A percentile compares a stretch with the other conserved stretches of the same genome.
Evolutionary conservation across 1,140 invertebrate genomes (phyloP).

Genomic region (Trachymyrmex septentrionalis): DNA sequence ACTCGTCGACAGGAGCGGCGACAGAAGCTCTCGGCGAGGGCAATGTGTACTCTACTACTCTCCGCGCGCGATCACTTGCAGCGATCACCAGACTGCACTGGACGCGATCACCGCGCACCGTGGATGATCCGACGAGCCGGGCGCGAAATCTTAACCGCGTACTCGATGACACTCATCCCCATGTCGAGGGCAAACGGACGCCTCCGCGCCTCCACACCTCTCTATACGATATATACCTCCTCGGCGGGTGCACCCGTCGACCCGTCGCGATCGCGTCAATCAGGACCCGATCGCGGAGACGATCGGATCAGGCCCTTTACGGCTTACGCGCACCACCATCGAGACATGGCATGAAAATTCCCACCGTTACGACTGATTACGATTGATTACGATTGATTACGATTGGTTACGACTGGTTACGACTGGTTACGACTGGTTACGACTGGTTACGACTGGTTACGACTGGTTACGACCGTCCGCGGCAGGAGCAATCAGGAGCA

Average conservation of each 20-base stretch:
- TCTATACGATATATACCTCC: too few species aligned
- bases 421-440: neutral
- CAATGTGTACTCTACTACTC: too few species aligned
- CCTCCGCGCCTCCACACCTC: too few species aligned
- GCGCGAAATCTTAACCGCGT: slow-evolving; percentile 39
- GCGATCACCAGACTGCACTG: too few species aligned
- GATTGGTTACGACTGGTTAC: neutral
- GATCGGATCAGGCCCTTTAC: neutral
- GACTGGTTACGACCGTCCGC: slow-evolving; percentile 40
- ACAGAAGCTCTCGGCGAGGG: too few species aligned
- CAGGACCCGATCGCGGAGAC: neutral
- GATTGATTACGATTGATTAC: slow-evolving; percentile 8
- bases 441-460: neutral
- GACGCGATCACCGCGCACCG: slow-evolving; percentile 51
- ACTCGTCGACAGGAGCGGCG: neutral
- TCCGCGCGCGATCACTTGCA: too few species aligned
- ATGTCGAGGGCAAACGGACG: slow-evolving; percentile 15
- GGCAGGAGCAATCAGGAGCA: neutral
- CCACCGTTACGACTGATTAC: too few species aligned
- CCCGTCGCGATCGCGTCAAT: neutral
- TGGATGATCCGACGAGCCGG: neutral
- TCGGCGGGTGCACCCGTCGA: too few species aligned
- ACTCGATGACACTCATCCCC: slow-evolving; percentile 37
- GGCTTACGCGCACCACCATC: neutral
- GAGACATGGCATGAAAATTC: neutral